Evolutionary conservation across 2,888 invertebrate species (phyloP).

Genomic region (Nomada goodeniana): DNA sequence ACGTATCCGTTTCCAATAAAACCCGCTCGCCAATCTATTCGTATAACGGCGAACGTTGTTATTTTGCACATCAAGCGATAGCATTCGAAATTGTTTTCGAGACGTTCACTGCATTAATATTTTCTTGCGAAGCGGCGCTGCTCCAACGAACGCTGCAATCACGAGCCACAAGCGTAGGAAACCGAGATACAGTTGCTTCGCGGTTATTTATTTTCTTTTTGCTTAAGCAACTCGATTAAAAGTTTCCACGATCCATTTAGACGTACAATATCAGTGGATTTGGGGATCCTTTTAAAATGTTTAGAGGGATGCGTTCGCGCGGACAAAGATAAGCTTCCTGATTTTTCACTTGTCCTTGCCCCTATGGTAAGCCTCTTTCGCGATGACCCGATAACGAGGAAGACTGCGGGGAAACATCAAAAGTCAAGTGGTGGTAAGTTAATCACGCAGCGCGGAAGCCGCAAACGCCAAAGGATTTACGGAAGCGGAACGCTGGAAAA

Average conservation of each 20-base stretch:
- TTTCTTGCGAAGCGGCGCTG: neutral
- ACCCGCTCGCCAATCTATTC: conserved; percentile 38
- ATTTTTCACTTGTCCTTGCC: conserved; percentile 16
- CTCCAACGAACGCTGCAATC: neutral
- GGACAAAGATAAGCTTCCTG: conserved; percentile 2
- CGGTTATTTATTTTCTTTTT: neutral
- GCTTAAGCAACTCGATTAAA: conserved; percentile 9
- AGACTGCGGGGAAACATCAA: conserved; percentile 23
- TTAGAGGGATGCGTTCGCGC: neutral
- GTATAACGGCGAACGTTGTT: conserved; percentile 22
- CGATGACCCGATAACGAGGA: conserved; percentile 3
- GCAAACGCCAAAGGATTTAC: conserved; percentile 41
- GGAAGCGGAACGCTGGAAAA: conserved; percentile 26
- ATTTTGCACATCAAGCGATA: conserved; percentile 18
- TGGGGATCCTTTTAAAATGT: neutral
- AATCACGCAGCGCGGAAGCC: conserved; percentile 37
- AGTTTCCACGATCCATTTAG: neutral
- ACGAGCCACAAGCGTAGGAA: neutral
- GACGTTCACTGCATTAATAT: neutral
- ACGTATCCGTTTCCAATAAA: conserved; percentile 52
- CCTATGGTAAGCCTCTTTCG: conserved; percentile 13
- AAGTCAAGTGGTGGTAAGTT: conserved; percentile 43
- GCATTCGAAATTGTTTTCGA: conserved; percentile 14
- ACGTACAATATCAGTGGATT: too few species aligned
- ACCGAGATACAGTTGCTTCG: neutral